Evolutionary conservation across 2,797 vertebrate species (phyloP).

Genomic region (Coregonus suidteri): DNA sequence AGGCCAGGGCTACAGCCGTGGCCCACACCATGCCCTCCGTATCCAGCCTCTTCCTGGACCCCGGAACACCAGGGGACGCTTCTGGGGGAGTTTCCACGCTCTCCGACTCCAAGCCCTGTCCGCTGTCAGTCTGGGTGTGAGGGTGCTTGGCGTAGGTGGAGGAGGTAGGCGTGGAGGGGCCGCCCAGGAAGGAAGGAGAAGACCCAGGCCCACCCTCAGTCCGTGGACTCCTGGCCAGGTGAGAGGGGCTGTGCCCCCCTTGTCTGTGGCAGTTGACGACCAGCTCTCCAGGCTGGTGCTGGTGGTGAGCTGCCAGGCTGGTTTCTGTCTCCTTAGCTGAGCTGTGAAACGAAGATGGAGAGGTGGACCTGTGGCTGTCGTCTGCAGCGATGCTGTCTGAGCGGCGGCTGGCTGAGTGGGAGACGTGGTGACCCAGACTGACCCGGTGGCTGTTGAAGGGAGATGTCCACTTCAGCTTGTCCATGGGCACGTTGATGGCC

Average conservation of each 20-base stretch:
- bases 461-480: conserved; percentile 94
- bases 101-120: conserved; percentile 46
- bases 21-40: conserved; percentile 89
- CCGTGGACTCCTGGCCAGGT: conserved; percentile 41
- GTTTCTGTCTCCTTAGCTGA: background rate
- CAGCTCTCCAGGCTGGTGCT: conserved; percentile 52
- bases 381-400: conserved; percentile 50
- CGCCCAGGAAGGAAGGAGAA: conserved; percentile 38
- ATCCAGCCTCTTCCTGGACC: conserved; percentile 61
- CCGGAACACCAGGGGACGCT: conserved; percentile 39
- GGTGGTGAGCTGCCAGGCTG: conserved; percentile 10
- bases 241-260: conserved; percentile 23
- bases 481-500: conserved; percentile 86
- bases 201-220: conserved; percentile 31
- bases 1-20: conserved; percentile 90
- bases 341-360: background rate
- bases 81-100: background rate
- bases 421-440: conserved; percentile 75
- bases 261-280: conserved; percentile 19
- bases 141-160: conserved; percentile 54
- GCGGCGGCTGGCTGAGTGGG: conserved; percentile 63
- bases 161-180: conserved; percentile 46
- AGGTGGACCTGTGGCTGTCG: background rate
- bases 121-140: conserved; percentile 36
- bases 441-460: conserved; percentile 88